Conservation (phyloP, 1,140 invertebrate species). For the Drosophila eugracilis region DNA sequence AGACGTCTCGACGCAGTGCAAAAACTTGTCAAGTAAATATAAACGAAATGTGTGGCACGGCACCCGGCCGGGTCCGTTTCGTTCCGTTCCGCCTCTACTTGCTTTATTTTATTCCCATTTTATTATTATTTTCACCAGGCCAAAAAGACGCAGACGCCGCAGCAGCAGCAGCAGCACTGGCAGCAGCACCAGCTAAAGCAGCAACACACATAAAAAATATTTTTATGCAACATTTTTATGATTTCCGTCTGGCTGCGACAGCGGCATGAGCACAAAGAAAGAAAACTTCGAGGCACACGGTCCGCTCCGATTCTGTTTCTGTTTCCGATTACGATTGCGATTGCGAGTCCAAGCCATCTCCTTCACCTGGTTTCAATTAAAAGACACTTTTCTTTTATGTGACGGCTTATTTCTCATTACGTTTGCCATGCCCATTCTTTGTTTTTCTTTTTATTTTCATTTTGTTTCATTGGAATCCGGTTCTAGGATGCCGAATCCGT, state of each 20-base stretch:
- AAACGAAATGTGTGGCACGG: constrained; percentile 81
- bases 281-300: constrained; percentile 27
- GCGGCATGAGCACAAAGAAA: constrained; percentile 44
- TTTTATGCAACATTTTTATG: constrained; percentile 82
- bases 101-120: constrained; percentile 80
- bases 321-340: neutral
- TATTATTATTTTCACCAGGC: constrained; percentile 75
- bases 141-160: constrained; percentile 50
- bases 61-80: constrained; percentile 54
- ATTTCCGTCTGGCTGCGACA: constrained; percentile 75
- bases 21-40: constrained; percentile 83
- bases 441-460: constrained; percentile 52
- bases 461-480: constrained; percentile 42
- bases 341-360: constrained; percentile 42
- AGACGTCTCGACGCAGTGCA: constrained; percentile 72
- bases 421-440: constrained; percentile 46
- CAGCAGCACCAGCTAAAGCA: constrained; percentile 20
- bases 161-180: constrained; percentile 13
- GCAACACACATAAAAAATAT: constrained; percentile 73
- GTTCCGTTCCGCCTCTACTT: constrained; percentile 57
- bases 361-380: constrained; percentile 82
- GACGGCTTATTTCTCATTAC: constrained; percentile 77
- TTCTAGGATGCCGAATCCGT: constrained; percentile 14
- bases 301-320: constrained; percentile 16
- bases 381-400: constrained; percentile 76